phyloP scores from a whole-genome alignment of 2,113 vertebrate species.

The Lepisosteus osseus region DNA sequence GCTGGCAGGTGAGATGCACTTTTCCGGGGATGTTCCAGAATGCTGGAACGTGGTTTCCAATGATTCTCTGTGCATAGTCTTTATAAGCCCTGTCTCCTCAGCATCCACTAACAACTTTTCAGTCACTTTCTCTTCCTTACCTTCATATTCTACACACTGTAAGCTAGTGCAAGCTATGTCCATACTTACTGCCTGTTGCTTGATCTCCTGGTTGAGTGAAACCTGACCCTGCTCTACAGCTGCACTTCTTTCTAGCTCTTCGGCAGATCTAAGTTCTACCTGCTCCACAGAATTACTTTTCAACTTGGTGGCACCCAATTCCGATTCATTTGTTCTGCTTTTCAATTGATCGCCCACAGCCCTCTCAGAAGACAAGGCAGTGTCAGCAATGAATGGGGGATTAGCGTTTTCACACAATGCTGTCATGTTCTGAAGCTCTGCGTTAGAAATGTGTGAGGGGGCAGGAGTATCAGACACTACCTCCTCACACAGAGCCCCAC shows the following conservation, averaged over 20 bases:
- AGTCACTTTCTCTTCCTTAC: background rate
- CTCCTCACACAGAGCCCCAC: background rate
- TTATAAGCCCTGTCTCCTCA: constrained; percentile 23
- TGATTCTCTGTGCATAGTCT: constrained; percentile 5
- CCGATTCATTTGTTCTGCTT: background rate
- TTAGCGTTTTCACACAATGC: constrained; percentile 3
- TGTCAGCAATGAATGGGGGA: background rate
- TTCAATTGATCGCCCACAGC: background rate
- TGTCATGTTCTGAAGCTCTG: background rate
- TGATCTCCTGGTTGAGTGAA: background rate
- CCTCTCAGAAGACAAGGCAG: background rate
- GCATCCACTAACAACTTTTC: background rate
- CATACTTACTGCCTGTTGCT: background rate
- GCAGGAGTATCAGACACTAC: background rate
- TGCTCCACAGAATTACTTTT: background rate
- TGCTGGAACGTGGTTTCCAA: background rate
- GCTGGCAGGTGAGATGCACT: background rate
- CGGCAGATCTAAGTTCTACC: background rate
- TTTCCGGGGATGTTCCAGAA: constrained; percentile 7
- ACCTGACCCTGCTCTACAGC: constrained; percentile 5
- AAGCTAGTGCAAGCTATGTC: background rate
- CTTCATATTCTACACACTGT: background rate
- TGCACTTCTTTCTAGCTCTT: background rate
- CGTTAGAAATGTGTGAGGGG: background rate
- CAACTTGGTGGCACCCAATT: constrained; percentile 10